Base-by-base conservation (phyloP, 2,797 vertebrate species). In the Lacerta bilineata region DNA sequence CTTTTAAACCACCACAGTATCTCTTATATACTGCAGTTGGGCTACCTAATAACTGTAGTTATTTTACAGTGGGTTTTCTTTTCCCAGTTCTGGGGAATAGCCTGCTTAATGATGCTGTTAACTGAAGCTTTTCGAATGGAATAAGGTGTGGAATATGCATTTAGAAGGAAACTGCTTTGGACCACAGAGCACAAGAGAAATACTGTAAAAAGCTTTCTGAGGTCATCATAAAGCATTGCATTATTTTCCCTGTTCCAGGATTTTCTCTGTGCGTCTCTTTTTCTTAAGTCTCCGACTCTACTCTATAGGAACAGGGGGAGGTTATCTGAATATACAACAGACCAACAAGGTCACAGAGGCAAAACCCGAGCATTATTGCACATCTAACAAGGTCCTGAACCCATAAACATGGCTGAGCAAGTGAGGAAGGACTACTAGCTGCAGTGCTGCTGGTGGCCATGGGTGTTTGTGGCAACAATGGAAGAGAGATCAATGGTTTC, bases 181-280 rank as follows among this genome's bases (percentile, higher is more conserved):
- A 87, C 11, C 17, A 69, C 90, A 85, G 91, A 85, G 33, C 33
- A 33, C 86, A 88, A 83, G 85, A 85, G 86, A 75, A 87, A 83
- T 79, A 33, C 33, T 33, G 33, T 33, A 86, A 87, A 90, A 90
- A 81, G 18, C 75, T 3, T 87, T 18, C 3, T 20, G 46, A 8
- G 29, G 46, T 72, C 41, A 41, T 90, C 87, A 88, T 89, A 4
- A 79, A 61, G 81, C 43, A 13, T 27, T 4, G 13, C 1, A 29
- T 29, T 68, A 80, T 41, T 59, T 27, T 20, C 9, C 13, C 8
- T 20, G n/a, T 36, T 72, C 84, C 18, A 50, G 10, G 41, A 0
- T 84, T 93, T 92, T 93, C 88, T 91, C 93, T 95, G 88, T 85
- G 2, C 6, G 23, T 74, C 88, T 43, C 3, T 66, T 91, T 94